phyloP scores from a whole-genome alignment of 2,797 vertebrate genomes.

The Psittacula derbiana region DNA sequence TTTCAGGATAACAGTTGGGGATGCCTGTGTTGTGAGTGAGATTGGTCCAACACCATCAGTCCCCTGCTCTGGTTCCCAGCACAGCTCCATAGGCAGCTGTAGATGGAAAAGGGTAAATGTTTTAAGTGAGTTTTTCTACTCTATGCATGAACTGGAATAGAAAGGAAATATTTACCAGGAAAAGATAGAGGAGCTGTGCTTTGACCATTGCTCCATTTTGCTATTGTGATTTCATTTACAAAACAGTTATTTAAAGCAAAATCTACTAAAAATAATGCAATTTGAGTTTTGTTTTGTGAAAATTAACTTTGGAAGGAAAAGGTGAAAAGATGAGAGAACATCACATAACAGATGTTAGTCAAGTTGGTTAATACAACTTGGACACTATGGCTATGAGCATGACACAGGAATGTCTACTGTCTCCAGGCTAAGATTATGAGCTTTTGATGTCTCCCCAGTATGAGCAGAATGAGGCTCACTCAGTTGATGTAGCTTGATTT shows the following conservation, averaged over 20 bases:
- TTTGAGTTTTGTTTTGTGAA: background rate
- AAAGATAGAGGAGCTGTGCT: background rate
- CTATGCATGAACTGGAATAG: background rate
- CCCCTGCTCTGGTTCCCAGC: background rate
- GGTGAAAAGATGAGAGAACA: background rate
- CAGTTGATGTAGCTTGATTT: background rate
- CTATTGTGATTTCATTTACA: background rate
- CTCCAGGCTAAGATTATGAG: background rate
- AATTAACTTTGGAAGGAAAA: background rate
- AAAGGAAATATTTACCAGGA: background rate
- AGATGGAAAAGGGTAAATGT: background rate
- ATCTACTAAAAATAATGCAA: background rate
- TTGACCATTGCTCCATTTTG: background rate
- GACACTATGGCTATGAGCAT: background rate
- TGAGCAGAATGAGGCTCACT: background rate
- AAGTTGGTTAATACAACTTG: background rate
- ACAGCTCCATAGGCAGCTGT: background rate
- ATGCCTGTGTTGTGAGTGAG: background rate
- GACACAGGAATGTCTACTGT: background rate
- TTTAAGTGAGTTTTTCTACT: background rate
- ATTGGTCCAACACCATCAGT: background rate
- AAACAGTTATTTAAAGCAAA: background rate
- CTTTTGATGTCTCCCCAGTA: background rate
- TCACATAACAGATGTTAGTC: background rate
- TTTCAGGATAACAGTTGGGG: background rate